Evolutionary conservation across 1,140 invertebrate genomes (phyloP), one percentile per base, ranked within the genome.

Genomic region (Galendromus occidentalis): DNA sequence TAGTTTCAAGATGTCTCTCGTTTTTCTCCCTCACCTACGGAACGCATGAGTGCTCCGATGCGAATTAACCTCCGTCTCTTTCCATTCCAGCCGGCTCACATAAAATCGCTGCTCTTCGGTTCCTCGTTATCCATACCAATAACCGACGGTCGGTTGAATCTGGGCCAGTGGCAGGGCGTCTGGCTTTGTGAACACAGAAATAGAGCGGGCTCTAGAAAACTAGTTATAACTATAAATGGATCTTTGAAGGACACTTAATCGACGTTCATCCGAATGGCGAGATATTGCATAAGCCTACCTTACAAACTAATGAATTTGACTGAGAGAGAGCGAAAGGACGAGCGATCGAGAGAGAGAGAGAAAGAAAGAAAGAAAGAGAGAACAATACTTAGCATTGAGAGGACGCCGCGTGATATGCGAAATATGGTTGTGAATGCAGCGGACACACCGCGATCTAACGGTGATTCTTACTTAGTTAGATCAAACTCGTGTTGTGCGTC

Each of bases 111-210:
- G 76, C 92, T 97, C 75, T 80, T 96, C 69, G 91, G 92, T 69
- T 93, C 91, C 66, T 92, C 89, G 69, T 78, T 96, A 71, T 94
- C 88, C 72, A 89, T 96, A 72, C 91, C 92, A 69, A 91, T 96
- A 73, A 91, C 90, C 67, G 88, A 95, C 73, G 91, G 92, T 64
- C 89, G 91, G 76, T 79, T 96, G 69, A 91, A 91, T 72, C 78
- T 96, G 68, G 92, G 92, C 65, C 92, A 88, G 70, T 96, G 91
- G 91, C 92, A 96, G 79, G 92, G 92, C 65, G 85, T 97, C 68
- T 97, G 92, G 92, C 80, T 97, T 67, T 95, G 91, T 80, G 92
- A 97, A 79, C 92, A 97, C 78, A 83, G 92, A 71, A 90, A 96
- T 79, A 85, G 88, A 74, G 92, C 73, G 71, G 74, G 76, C 25